Base-by-base conservation (phyloP, 1,140 invertebrate species). In the Achroia grisella region DNA sequence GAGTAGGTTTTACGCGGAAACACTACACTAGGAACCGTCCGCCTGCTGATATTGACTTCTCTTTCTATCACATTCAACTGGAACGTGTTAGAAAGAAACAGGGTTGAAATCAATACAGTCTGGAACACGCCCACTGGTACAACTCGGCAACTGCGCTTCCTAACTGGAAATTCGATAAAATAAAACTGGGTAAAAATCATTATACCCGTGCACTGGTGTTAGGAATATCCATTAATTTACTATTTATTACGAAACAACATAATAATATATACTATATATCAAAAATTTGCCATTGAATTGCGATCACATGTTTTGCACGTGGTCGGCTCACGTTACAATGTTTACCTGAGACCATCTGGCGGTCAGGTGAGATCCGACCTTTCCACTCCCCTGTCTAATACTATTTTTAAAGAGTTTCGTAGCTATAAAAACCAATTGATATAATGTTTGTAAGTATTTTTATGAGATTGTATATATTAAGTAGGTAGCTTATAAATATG, bases 81-180 rank as follows among this genome's bases (percentile, higher is more conserved):
- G 56, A 41, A 52, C 36, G 50, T 23, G 56, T 48, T 56, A 56
- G 71, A 78, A 47, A 64, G 67, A 64, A 71, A 71, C 63, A 58
- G 52, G 47, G 46, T 76, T 61, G 62, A 73, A 76, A 84, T 84
- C 80, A 81, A 84, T 84, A 84, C 72, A 76, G 80, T 79, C 79
- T 79, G 77, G 74, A 69, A 57, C 64, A 71, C 80, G 80, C 80
- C 80, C 72, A 71, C 77, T 55, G 56, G 75, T 69, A 71, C 72
- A 71, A 68, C 68, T 71, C 71, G 61, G 69, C 76, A 76, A 81
- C 77, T 78, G 74, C 74, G 75, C 77, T 83, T 78, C 75, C 75
- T 77, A 62, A 71, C 60, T 73, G 60, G 70, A 81, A 79, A 81
- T 81, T 78, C 69, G 61, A 83, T 83, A 72, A 78, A 83, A 81